Evolutionary conservation across 2,888 invertebrate genomes (phyloP).

Genomic region (Harmothoe impar): DNA sequence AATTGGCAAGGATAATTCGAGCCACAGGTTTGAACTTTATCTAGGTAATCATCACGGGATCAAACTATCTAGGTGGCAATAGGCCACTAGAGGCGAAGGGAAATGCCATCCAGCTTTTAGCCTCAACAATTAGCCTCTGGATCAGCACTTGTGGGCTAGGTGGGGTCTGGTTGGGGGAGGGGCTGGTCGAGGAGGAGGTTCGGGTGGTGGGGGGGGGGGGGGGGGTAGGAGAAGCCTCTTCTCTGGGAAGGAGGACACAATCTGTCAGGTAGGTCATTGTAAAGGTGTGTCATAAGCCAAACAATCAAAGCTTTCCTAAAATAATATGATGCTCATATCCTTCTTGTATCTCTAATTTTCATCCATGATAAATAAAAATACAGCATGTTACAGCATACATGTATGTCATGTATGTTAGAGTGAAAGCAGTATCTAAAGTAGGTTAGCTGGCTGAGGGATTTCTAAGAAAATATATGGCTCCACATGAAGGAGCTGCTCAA

Average conservation of each 20-base stretch:
- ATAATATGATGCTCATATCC: no score
- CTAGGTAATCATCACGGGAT: conserved; percentile 1
- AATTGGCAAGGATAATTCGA: background rate
- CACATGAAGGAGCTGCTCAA: no score
- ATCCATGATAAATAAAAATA: no score
- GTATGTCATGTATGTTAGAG: no score
- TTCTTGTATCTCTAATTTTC: no score
- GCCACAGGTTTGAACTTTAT: background rate
- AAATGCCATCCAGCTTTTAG: background rate
- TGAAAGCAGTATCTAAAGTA: no score
- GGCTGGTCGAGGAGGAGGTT: background rate
- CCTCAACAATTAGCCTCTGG: no score
- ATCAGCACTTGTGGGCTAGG: background rate
- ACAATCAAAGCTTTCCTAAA: no score
- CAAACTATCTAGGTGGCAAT: background rate
- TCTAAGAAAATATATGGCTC: no score
- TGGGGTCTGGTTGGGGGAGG: background rate
- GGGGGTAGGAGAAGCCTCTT: background rate
- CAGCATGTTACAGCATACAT: no score
- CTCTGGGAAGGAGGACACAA: background rate
- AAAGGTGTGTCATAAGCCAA: no score
- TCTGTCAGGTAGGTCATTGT: background rate
- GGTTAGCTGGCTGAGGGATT: no score
- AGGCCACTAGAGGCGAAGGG: background rate
- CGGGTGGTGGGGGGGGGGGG: background rate